phyloP scores from a whole-genome alignment of 2,113 vertebrate genomes.

The Chinchilla lanigera region DNA sequence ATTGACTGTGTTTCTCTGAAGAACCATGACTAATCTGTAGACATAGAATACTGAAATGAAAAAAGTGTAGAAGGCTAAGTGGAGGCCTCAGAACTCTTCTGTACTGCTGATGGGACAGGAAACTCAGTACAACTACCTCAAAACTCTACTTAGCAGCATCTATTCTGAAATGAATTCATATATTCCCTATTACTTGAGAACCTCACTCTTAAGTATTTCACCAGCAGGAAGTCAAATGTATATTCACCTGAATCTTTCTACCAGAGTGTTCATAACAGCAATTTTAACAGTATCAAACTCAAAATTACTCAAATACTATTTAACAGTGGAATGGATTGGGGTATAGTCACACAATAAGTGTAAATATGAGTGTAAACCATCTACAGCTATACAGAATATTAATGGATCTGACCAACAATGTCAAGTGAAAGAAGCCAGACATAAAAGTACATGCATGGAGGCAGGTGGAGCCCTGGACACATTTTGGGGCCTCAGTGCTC shows the following conservation, averaged over 20 bases:
- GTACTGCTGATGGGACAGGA: background rate
- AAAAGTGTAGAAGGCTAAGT: background rate
- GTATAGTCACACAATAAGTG: background rate
- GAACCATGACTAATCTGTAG: background rate
- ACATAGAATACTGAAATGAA: background rate
- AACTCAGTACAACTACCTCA: background rate
- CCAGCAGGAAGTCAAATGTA: conserved; percentile 1
- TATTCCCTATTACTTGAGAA: background rate
- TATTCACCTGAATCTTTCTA: background rate
- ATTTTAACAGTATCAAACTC: background rate
- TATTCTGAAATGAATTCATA: conserved; percentile 10
- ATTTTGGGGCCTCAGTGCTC: no score
- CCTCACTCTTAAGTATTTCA: background rate
- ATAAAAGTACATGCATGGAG: background rate
- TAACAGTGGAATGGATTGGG: background rate
- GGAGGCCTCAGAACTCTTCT: background rate
- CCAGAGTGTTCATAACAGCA: background rate
- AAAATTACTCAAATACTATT: conserved; percentile 10
- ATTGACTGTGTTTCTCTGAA: background rate
- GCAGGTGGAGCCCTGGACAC: no score
- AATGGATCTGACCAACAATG: background rate
- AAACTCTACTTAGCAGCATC: background rate
- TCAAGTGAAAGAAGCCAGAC: background rate
- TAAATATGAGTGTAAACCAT: background rate
- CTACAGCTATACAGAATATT: background rate